Evolutionary conservation across 2,113 vertebrate genomes (phyloP).

Genomic region (Corydoras maculifer): DNA sequence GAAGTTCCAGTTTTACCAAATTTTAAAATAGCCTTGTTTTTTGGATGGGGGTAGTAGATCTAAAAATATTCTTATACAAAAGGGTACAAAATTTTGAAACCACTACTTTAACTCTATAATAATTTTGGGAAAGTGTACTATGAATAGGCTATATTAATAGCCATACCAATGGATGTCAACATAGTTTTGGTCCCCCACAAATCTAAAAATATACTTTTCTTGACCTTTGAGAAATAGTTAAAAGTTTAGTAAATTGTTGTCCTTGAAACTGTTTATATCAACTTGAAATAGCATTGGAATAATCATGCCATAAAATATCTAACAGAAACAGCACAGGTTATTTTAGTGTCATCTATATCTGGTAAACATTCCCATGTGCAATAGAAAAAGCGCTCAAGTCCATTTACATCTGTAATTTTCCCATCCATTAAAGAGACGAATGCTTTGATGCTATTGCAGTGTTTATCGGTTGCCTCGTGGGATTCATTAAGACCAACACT

Average conservation of each 20-base stretch:
- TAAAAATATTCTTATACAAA: too few relatives aligned
- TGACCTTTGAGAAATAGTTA: too few relatives aligned
- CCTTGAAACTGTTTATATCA: conserved; percentile 53
- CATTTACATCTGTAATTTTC: conserved; percentile 89
- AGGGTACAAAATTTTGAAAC: too few relatives aligned
- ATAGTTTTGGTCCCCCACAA: too few relatives aligned
- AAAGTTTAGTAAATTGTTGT: conserved; percentile 34
- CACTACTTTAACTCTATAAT: too few relatives aligned
- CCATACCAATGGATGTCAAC: too few relatives aligned
- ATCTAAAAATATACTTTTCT: too few relatives aligned
- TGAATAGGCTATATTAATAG: too few relatives aligned
- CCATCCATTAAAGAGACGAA: conserved; percentile 95
- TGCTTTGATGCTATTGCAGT: conserved; percentile 93
- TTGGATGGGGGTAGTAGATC: too few relatives aligned
- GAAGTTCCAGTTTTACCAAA: too few relatives aligned
- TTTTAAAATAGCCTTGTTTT: too few relatives aligned
- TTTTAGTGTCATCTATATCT: conserved; percentile 63
- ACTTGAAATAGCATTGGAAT: conserved; percentile 47
- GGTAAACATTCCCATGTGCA: conserved; percentile 71
- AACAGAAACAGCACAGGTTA: conserved; percentile 61
- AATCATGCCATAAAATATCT: conserved; percentile 39
- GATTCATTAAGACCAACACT: conserved; percentile 93
- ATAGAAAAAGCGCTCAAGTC: conserved; percentile 69
- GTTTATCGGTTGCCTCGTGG: conserved; percentile 87
- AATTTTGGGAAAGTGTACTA: too few relatives aligned